phyloP scores from a whole-genome alignment of 2,797 vertebrate species.

The Poeciliopsis turneri region DNA sequence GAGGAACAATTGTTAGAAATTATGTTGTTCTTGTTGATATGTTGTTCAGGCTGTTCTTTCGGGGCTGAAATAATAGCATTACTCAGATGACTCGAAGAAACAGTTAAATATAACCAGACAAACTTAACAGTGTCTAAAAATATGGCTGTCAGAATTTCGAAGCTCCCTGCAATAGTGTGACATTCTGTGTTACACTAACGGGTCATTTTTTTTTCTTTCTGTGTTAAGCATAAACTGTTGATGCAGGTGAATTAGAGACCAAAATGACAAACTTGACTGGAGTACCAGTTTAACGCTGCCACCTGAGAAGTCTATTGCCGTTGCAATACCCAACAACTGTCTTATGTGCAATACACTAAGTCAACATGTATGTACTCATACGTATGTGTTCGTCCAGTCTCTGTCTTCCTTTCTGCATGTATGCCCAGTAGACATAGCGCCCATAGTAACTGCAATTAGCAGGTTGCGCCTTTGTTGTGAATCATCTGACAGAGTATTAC shows the following conservation, averaged over 20 bases:
- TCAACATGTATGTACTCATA: not conserved
- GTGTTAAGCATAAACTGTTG: not conserved
- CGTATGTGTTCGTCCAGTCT: conserved; percentile 7
- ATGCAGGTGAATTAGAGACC: not conserved
- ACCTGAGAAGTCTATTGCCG: not conserved
- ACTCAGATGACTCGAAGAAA: not conserved
- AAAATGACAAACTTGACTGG: not conserved
- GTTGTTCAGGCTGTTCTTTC: not conserved
- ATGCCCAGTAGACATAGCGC: conserved; percentile 17
- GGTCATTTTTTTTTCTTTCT: not conserved
- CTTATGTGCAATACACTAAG: not conserved
- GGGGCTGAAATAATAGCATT: not conserved
- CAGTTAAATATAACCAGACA: not conserved
- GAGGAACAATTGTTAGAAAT: not conserved
- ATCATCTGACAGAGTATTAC: conserved; percentile 28
- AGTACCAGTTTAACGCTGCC: not conserved
- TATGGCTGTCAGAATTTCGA: not conserved
- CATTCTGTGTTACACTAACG: not conserved
- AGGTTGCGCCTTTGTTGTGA: conserved; percentile 32
- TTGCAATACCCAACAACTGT: not conserved
- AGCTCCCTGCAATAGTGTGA: not conserved
- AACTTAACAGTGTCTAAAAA: not conserved
- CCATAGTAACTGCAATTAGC: conserved; percentile 48
- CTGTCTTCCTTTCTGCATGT: conserved; percentile 4
- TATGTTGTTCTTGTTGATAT: not conserved